Evolutionary conservation across 2,797 vertebrate genomes (phyloP).

Genomic region (Spinus olivaceus): DNA sequence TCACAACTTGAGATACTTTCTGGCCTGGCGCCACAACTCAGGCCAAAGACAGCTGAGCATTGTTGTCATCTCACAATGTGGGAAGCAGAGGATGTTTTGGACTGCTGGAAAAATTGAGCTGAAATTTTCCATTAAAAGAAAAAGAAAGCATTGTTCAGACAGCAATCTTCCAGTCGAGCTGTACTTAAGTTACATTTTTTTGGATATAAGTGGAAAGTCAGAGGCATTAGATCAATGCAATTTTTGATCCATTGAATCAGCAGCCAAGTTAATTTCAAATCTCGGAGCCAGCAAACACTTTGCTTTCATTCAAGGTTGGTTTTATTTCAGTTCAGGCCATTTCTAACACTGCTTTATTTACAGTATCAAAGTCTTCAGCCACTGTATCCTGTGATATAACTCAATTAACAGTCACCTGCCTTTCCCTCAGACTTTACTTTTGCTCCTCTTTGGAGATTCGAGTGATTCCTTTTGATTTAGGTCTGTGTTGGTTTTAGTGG

Average conservation of each 20-base stretch:
- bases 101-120: not conserved
- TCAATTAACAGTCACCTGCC: not conserved
- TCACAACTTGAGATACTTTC: slow-evolving; percentile 12
- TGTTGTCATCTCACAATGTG: slow-evolving; percentile 31
- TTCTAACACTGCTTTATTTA: not conserved
- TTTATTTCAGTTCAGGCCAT: not conserved
- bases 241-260: not conserved
- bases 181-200: not conserved
- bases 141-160: not conserved
- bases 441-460: not conserved
- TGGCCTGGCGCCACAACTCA: not conserved
- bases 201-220: not conserved
- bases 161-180: not conserved
- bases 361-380: not conserved
- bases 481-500: not conserved
- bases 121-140: slow-evolving; percentile 12
- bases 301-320: not conserved
- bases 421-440: not conserved
- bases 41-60: slow-evolving; percentile 42
- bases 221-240: not conserved
- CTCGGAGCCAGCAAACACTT: not conserved
- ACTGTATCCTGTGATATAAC: not conserved
- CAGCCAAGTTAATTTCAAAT: not conserved
- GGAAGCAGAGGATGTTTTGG: not conserved
- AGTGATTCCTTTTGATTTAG: not conserved